Percentiles rank a stretch among this genome's conserved stretches.
These are phyloP conservation scores for Hippocampus mohnikei DNA, from an alignment of 2,113 vertebrate species.

Conservation along the genomic window DNA sequence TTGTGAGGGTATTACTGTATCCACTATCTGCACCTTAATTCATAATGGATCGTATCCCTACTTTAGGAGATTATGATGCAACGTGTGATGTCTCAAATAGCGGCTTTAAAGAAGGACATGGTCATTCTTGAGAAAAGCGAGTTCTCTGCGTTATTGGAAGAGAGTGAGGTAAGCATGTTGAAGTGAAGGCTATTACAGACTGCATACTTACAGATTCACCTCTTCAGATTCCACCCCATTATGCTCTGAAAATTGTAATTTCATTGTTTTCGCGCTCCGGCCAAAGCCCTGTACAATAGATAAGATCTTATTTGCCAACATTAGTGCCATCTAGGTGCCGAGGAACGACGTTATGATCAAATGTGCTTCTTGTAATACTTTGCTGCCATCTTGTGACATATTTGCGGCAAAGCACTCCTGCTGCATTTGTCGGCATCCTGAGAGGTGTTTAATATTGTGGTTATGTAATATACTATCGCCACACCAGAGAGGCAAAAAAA, in stretches of 20 bases:
- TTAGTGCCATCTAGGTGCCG: too few relatives aligned
- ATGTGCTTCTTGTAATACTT: too few relatives aligned
- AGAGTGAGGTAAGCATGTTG: conserved; percentile 83
- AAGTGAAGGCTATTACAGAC: background rate
- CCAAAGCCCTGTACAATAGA: background rate
- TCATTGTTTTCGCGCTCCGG: too few relatives aligned
- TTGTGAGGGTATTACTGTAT: too few relatives aligned
- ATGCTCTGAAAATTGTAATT: too few relatives aligned
- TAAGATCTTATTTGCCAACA: background rate
- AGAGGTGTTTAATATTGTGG: background rate
- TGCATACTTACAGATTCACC: background rate
- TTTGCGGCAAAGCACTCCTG: too few relatives aligned
- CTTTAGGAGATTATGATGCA: conserved; percentile 91
- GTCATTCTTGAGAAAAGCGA: conserved; percentile 97
- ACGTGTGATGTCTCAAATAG: conserved; percentile 91
- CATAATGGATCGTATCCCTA: background rate
- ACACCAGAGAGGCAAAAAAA: background rate
- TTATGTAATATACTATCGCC: background rate
- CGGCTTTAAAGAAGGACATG: conserved; percentile 93
- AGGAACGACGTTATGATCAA: too few relatives aligned
- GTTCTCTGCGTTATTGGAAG: conserved; percentile 86
- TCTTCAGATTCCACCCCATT: background rate
- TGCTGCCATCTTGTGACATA: too few relatives aligned
- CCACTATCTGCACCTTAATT: background rate
- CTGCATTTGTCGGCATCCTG: background rate